Base-by-base conservation (phyloP, 2,888 invertebrate genomes). In the Noctua pronuba region DNA sequence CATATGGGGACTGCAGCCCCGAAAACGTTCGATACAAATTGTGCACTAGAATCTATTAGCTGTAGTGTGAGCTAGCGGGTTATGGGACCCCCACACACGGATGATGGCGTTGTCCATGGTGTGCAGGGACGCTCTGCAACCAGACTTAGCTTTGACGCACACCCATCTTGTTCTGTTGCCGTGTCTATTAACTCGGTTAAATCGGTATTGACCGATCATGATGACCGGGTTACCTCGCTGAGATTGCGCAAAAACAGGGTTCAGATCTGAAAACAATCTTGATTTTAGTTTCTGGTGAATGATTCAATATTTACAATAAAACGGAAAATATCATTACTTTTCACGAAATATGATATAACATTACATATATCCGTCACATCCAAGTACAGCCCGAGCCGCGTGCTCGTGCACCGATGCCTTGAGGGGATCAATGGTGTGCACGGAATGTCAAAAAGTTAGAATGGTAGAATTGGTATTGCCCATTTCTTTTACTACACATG, bases 191-290 rank as follows among this genome's bases (percentile, higher is more conserved):
- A 96, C 96, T n/a, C 96, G 93, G 87, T 96, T 96, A 86, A 96
- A 96, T 0, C 96, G 94, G 86, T 96, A 96, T 88, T 94, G 95
- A n/a, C 96, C 96, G 79, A 96, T 96, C 95, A 96, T 96, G 41
- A 96, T 96, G 52, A 96, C 96, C 0, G 96, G 95, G 77, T 96
- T 96, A 18, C 96, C 96, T 21, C 96, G 94, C 85, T 96, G 96
- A 7, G 96, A 96, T 85, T 94, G 94, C 3, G 95, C 96, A 65
- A 65, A 65, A 41, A 65, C n/a, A 18, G 65, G 65, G 16, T 65
- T 41, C 41, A 65, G 65, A 18, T 41, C 65, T 65, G 65, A 41
- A 65, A 65, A 65, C 1, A 65, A 28, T 41, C 3, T 0, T 65
- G 4, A 3, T 10, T 41, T n/a, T 65, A 65, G n/a, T 41, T 3